Conservation (phyloP, 2,888 invertebrate species). For the Drosophila borborema region DNA sequence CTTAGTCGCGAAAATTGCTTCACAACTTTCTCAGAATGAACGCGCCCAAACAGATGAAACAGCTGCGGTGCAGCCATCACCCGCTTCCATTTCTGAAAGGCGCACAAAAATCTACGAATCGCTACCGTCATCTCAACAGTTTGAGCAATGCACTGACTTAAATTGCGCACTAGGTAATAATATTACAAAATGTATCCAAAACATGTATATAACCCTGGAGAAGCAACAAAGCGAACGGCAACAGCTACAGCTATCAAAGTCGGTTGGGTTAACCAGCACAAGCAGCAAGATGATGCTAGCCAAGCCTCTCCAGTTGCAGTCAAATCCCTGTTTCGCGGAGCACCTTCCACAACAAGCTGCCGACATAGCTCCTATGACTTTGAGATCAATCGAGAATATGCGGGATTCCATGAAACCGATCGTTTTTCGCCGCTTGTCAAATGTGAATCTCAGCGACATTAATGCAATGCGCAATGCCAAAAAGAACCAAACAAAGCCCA, state of each 20-base stretch:
- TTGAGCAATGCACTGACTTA: slow-evolving; percentile 20
- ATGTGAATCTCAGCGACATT: slow-evolving; percentile 10
- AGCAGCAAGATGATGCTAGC: slow-evolving; percentile 19
- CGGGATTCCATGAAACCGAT: slow-evolving; percentile 6
- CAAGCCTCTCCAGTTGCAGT: slow-evolving; percentile 19
- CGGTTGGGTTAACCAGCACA: no score
- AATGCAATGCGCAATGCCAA: neutral
- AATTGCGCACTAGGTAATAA: slow-evolving; percentile 18
- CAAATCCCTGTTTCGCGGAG: neutral
- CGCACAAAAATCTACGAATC: slow-evolving; percentile 31
- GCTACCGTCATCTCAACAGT: slow-evolving; percentile 9
- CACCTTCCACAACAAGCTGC: neutral
- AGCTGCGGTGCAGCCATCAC: slow-evolving; percentile 10
- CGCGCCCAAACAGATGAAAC: slow-evolving; percentile 11
- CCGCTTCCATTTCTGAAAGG: slow-evolving; percentile 13
- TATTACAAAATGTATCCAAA: slow-evolving; percentile 22
- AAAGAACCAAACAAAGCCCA: neutral
- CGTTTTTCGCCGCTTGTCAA: neutral
- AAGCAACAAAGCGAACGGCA: neutral
- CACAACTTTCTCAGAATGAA: slow-evolving; percentile 31
- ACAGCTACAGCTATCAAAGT: neutral
- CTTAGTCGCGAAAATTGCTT: slow-evolving; percentile 28
- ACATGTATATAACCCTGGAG: slow-evolving; percentile 4
- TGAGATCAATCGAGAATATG: slow-evolving; percentile 28
- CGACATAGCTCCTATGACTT: neutral